Evolutionary conservation across 2,797 vertebrate species (phyloP).

Genomic region (Acestrorhynchus altus): DNA sequence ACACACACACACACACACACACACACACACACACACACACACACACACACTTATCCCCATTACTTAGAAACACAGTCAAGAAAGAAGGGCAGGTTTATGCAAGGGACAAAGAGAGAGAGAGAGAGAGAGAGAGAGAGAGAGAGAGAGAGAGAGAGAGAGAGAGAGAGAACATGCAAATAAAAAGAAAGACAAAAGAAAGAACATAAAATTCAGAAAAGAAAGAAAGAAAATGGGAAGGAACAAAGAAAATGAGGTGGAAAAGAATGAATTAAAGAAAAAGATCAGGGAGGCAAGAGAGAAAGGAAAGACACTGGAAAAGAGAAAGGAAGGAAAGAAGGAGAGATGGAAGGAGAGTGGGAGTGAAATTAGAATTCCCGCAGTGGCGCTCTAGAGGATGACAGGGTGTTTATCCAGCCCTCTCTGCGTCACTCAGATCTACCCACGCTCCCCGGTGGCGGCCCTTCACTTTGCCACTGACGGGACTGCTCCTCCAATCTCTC

Average conservation of each 20-base stretch:
- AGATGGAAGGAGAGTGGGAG: background rate
- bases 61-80: background rate
- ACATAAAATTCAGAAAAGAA: background rate
- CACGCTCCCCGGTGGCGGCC: slow-evolving; percentile 26
- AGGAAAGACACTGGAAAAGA: too few species aligned
- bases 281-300: background rate
- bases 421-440: slow-evolving; percentile 19
- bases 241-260: background rate
- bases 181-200: background rate
- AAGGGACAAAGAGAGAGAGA: background rate
- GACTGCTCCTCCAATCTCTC: slow-evolving; percentile 43
- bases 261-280: background rate
- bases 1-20: background rate
- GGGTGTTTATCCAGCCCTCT: slow-evolving; percentile 12
- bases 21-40: background rate
- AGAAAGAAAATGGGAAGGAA: too few species aligned
- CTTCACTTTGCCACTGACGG: slow-evolving; percentile 28
- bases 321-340: background rate
- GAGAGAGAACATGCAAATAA: too few species aligned
- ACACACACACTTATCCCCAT: background rate
- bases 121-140: background rate
- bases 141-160: too few species aligned
- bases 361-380: slow-evolving; percentile 17
- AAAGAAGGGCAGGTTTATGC: too few species aligned
- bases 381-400: slow-evolving; percentile 6